Evolutionary conservation across 2,113 vertebrate species (phyloP), one percentile per base, ranked within the genome.

Genomic region (Callipepla californica): DNA sequence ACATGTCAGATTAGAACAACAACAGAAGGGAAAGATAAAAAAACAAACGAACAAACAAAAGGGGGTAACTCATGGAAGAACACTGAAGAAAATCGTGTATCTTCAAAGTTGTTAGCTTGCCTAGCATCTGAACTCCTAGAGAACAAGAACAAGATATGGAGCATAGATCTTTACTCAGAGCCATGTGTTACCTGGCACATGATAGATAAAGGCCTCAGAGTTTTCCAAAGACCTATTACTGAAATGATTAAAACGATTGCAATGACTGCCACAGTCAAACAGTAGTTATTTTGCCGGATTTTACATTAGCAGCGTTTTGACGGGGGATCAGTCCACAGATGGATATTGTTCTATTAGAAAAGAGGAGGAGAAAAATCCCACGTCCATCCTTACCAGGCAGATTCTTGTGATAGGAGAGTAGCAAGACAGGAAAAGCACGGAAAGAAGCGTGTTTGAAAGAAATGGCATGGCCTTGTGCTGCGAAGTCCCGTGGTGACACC

Each of bases 401-500:
- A 45, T 20, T 2, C n/a, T 36, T 50, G 2, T 13, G 2, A 3
- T 15, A 15, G n/a, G 65, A 45, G 15, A 2, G 42, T 23, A 80
- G 53, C 14, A 12, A 38, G 26, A 3, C 28, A 11, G 34, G 20
- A 26, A 16, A 26, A n/a, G 14, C 19, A 9, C 4, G 2, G 51
- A 26, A 53, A 9, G 30, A 11, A 68, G 28, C 28, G 32, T 21
- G 21, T 7, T 57, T 44, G 6, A 22, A 47, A 18, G 38, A 42
- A 17, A 8, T 7, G 4, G 0, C 1, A 7, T 0, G 16, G 19
- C 30, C 25, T 3, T 58, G 6, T 22, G n/a, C 18, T 83, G 53
- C 2, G 57, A 45, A 58, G 96, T 94, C 23, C 76, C 78, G 17
- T 73, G 74, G 92, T 97, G 96, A 97, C 96, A 96, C 80, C 97